Evolutionary conservation across 2,888 invertebrate genomes (phyloP).

Genomic region (Macrosoma leucophasiata): DNA sequence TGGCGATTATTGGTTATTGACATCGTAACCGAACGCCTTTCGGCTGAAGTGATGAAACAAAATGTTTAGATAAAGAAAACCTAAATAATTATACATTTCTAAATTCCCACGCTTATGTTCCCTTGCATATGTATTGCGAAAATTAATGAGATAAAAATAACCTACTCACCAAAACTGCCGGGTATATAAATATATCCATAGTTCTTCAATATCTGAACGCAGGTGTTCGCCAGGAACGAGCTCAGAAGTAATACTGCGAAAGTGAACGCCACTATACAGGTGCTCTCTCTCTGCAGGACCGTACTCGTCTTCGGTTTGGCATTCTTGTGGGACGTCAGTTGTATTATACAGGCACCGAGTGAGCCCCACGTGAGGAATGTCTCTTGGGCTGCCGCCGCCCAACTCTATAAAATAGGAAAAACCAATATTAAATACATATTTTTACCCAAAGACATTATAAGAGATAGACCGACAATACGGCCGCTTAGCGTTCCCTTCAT

Average conservation of each 20-base stretch:
- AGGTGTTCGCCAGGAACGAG: conserved; percentile 88
- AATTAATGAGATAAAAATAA: too few species aligned
- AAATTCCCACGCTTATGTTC: too few species aligned
- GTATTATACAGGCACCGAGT: conserved; percentile 87
- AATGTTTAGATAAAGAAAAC: too few species aligned
- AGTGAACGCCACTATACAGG: conserved; percentile 76
- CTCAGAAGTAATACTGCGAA: conserved; percentile 83
- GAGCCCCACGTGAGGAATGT: conserved; percentile 93
- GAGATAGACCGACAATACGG: too few species aligned
- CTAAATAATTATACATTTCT: too few species aligned
- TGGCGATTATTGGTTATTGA: too few species aligned
- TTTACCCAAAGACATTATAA: neutral
- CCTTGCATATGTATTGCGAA: too few species aligned
- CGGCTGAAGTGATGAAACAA: too few species aligned
- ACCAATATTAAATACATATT: neutral
- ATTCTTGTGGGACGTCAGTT: conserved; percentile 84
- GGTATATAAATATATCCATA: conserved; percentile 85
- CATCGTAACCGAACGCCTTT: too few species aligned
- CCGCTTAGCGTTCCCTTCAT: too few species aligned
- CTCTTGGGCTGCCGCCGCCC: conserved; percentile 93
- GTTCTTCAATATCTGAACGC: conserved; percentile 84
- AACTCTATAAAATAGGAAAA: conserved; percentile 75
- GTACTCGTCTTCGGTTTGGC: conserved; percentile 75
- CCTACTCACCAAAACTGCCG: conserved; percentile 89
- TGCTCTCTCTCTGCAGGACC: conserved; percentile 66